Percentiles rank a stretch among this genome's conserved stretches.
Conservation (phyloP, 1,140 invertebrate species). For the Harlomillsia oculata region DNA sequence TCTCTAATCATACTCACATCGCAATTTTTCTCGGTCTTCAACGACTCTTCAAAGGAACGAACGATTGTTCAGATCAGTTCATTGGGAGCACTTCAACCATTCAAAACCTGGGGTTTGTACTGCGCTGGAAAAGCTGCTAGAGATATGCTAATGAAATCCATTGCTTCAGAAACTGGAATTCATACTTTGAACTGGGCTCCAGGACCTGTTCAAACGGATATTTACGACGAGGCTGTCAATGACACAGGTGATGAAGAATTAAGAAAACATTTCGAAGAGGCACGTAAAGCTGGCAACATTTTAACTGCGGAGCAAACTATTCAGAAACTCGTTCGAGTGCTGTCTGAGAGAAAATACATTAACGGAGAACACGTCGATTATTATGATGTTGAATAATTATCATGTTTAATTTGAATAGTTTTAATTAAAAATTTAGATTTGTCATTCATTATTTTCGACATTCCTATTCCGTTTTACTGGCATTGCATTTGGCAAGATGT, state of each 20-base stretch:
- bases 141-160: constrained; percentile 77
- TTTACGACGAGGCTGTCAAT: constrained; percentile 60
- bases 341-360: constrained; percentile 61
- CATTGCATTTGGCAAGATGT: too few relatives aligned
- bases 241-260: constrained; percentile 51
- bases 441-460: too few relatives aligned
- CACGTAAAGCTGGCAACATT: constrained; percentile 49
- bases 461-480: too few relatives aligned
- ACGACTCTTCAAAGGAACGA: constrained; percentile 41
- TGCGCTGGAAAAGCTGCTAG: constrained; percentile 80
- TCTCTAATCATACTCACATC: constrained; percentile 66
- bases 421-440: too few relatives aligned
- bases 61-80: constrained; percentile 81
- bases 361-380: constrained; percentile 80
- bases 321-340: constrained; percentile 57
- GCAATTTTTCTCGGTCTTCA: constrained; percentile 56
- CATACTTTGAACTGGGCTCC: constrained; percentile 84
- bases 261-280: constrained; percentile 52
- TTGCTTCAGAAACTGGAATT: constrained; percentile 71
- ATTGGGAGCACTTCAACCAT: constrained; percentile 63
- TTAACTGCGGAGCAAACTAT: constrained; percentile 68
- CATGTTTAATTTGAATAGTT: too few relatives aligned
- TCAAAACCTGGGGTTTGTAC: constrained; percentile 47
- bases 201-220: constrained; percentile 83
- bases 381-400: constrained; percentile 50